Evolutionary conservation across 2,888 invertebrate species (phyloP).

Genomic region (Hirtodrosophila cameraria): DNA sequence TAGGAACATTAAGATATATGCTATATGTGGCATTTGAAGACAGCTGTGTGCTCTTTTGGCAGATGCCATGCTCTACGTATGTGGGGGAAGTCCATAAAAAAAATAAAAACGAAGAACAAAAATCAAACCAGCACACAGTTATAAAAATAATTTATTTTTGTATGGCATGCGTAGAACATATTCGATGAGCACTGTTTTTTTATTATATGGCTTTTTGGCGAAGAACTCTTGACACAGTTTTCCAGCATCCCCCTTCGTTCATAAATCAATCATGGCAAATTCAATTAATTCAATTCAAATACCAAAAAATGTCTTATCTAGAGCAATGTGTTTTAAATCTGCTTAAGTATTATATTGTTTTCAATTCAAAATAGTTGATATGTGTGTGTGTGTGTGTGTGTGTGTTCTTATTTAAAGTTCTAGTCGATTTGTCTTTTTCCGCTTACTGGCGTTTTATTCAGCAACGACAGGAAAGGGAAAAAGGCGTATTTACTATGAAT

Average conservation of each 20-base stretch:
- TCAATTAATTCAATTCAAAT: slow-evolving; percentile 65
- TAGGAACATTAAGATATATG: not conserved
- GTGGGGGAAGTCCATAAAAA: slow-evolving; percentile 78
- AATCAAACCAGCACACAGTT: slow-evolving; percentile 75
- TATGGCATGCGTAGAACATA: slow-evolving; percentile 56
- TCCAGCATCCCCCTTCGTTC: slow-evolving; percentile 57
- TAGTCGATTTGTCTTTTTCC: slow-evolving; percentile 85
- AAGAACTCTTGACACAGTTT: slow-evolving; percentile 69
- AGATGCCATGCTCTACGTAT: slow-evolving; percentile 67
- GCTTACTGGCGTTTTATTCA: slow-evolving; percentile 84
- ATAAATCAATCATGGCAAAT: slow-evolving; percentile 73
- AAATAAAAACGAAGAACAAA: slow-evolving; percentile 30
- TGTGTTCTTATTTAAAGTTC: slow-evolving; percentile 76
- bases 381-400: no score
- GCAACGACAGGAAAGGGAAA: slow-evolving; percentile 85
- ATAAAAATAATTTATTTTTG: slow-evolving; percentile 76
- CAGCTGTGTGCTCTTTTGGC: slow-evolving; percentile 73
- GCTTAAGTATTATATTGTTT: slow-evolving; percentile 8
- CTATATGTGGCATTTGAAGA: slow-evolving; percentile 59
- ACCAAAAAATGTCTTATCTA: slow-evolving; percentile 17
- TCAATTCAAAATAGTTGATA: no score
- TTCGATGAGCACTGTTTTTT: slow-evolving; percentile 47
- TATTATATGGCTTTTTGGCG: slow-evolving; percentile 18
- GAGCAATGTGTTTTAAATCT: slow-evolving; percentile 52
- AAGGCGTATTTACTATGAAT: slow-evolving; percentile 84